Base-by-base conservation (phyloP, 2,888 invertebrate species). In the Troides oblongomaculatus region DNA sequence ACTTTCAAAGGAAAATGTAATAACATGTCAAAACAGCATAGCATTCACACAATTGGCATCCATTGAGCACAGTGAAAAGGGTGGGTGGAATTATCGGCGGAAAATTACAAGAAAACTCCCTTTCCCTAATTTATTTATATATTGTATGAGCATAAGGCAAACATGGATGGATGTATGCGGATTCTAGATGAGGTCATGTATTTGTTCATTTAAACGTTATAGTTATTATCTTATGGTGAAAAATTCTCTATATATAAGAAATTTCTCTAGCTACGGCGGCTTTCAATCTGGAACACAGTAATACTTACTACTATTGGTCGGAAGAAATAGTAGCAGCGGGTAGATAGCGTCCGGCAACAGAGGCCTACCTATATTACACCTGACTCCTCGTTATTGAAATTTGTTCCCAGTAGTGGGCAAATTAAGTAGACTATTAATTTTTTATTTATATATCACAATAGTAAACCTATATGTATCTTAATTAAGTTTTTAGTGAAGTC, bases 31-130 rank as follows among this genome's bases (percentile, higher is more conserved):
- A 79, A 83, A 83, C 83, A 84, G 79, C 77, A 71, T 73, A 84
- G 81, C 81, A 80, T 81, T 78, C 75, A 74, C 81, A 85, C 87
- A 85, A 89, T 89, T 86, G 88, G 79, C 84, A 76, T 79, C 80
- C 79, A 88, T 88, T 87, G 83, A 86, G 76, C 72, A 74, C 74
- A 76, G 71, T 72, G 70, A 73, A 46, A 46, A 46, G 78, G 81
- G 81, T 82, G 78, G 79, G 78, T 77, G 72, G 75, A 84, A 87
- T 88, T 87, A 88, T 86, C 78, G 83, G 77, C 77, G 76, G 78
- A 73, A 79, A 85, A 87, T 89, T 86, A 88, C 83, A 84, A 86
- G 82, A 84, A 85, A 84, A 79, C 79, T 80, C 82, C 79, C 80
- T 72, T 78, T 76, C 80, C 30, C 74, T 84, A 82, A 81, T 80